These are phyloP conservation scores for Carcharodon carcharias DNA, from an alignment of 2,797 vertebrate genomes.

Conservation along the genomic window DNA sequence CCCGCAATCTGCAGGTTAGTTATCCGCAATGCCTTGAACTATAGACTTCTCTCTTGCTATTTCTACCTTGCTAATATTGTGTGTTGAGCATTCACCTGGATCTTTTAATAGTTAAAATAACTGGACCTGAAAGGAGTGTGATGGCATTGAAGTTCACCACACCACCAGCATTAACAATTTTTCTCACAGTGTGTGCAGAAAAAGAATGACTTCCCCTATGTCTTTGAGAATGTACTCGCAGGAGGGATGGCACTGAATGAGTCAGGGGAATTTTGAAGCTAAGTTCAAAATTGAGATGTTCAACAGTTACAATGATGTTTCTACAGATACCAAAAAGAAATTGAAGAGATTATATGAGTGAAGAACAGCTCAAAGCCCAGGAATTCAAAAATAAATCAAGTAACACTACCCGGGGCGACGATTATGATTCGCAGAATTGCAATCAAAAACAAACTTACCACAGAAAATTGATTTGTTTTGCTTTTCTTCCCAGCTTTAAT, in stretches of 20 bases:
- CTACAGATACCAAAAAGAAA: neutral
- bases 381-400: conserved; percentile 7
- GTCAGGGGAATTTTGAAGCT: neutral
- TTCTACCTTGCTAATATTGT: neutral
- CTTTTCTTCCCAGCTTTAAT: conserved; percentile 1
- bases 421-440: neutral
- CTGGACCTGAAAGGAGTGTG: neutral
- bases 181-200: neutral
- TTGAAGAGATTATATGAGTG: neutral
- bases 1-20: neutral
- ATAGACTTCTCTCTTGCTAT: neutral
- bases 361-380: neutral
- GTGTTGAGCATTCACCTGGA: neutral
- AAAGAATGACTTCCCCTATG: neutral
- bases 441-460: conserved; percentile 18
- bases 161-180: neutral
- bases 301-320: neutral
- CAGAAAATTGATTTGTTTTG: conserved; percentile 23
- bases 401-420: neutral
- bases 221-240: neutral
- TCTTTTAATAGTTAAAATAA: neutral
- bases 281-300: neutral
- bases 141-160: neutral
- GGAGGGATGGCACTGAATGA: neutral
- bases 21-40: neutral